Evolutionary conservation across 1,140 invertebrate species (phyloP).

Genomic region (Bombus confusus): DNA sequence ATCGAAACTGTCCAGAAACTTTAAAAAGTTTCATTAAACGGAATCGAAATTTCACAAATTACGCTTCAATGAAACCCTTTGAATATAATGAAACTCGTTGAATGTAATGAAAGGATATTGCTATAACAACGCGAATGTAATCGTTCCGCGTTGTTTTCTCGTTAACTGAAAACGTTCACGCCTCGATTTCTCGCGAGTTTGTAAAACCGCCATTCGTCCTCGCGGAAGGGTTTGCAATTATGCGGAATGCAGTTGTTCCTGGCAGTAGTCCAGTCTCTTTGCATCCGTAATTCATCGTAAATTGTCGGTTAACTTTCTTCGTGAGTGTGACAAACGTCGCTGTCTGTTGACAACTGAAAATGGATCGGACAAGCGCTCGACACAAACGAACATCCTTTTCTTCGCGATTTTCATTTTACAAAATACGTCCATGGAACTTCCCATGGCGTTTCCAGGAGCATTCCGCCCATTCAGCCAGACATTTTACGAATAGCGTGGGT

Average conservation of each 20-base stretch:
- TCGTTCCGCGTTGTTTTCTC: not conserved
- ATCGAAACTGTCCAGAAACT: not conserved
- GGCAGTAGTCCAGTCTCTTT: not conserved
- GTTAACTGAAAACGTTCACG: not conserved
- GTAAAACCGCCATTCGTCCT: not conserved
- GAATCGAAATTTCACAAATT: not conserved
- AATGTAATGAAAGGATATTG: not conserved
- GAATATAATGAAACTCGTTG: not conserved
- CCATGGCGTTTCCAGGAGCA: not conserved
- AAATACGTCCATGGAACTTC: not conserved
- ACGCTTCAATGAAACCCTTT: not conserved
- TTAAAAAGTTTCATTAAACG: constrained; percentile 10
- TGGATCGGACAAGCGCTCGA: too few species aligned
- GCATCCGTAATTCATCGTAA: constrained; percentile 2
- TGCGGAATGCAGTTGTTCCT: not conserved
- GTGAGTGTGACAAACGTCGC: not conserved
- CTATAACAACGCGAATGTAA: not conserved
- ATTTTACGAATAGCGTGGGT: not conserved
- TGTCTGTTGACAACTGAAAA: not conserved
- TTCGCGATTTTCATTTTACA: not conserved
- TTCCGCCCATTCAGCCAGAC: not conserved
- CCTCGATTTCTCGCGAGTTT: not conserved
- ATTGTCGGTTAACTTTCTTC: not conserved
- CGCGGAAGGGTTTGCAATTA: not conserved
- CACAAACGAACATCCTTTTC: not conserved